Evolutionary conservation across 2,888 invertebrate species (phyloP).

Genomic region (Octodonta nipae): DNA sequence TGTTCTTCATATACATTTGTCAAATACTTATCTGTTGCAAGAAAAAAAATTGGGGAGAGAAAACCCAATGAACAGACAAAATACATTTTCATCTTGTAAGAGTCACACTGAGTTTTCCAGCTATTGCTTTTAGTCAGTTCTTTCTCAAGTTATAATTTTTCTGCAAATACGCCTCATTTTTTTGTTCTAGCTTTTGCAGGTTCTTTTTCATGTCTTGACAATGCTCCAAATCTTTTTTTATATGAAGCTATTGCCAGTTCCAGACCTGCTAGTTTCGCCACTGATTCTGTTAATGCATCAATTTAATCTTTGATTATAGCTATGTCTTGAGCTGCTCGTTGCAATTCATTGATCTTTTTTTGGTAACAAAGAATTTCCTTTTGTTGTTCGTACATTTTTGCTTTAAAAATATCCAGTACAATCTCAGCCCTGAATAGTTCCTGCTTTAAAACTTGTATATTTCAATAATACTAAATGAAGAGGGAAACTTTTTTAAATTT

Average conservation of each 20-base stretch:
- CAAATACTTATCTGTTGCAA: too few species aligned
- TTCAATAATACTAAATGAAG: too few species aligned
- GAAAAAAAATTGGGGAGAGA: too few species aligned
- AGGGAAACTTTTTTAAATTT: too few species aligned
- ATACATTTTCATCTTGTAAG: constrained; percentile 87
- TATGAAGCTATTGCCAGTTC: constrained; percentile 78
- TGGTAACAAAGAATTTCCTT: constrained; percentile 65
- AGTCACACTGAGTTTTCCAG: constrained; percentile 68
- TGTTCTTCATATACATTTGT: too few species aligned
- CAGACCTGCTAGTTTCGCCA: constrained; percentile 72
- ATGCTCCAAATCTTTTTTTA: constrained; percentile 88
- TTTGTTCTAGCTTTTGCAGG: constrained; percentile 74
- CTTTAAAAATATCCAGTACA: constrained; percentile 71
- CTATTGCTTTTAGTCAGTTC: constrained; percentile 65
- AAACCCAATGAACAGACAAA: too few species aligned
- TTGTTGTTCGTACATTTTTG: constrained; percentile 67
- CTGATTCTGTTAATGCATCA: constrained; percentile 79
- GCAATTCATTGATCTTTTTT: constrained; percentile 66
- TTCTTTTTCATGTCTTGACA: constrained; percentile 78
- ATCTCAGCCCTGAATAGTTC: constrained; percentile 78
- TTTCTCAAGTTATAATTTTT: constrained; percentile 81
- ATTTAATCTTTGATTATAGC: constrained; percentile 79
- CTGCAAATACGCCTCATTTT: constrained; percentile 81
- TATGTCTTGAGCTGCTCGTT: constrained; percentile 65
- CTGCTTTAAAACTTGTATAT: constrained; percentile 72